Evolutionary conservation across 2,113 vertebrate species (phyloP).

Genomic region (Corythornis cristatus): DNA sequence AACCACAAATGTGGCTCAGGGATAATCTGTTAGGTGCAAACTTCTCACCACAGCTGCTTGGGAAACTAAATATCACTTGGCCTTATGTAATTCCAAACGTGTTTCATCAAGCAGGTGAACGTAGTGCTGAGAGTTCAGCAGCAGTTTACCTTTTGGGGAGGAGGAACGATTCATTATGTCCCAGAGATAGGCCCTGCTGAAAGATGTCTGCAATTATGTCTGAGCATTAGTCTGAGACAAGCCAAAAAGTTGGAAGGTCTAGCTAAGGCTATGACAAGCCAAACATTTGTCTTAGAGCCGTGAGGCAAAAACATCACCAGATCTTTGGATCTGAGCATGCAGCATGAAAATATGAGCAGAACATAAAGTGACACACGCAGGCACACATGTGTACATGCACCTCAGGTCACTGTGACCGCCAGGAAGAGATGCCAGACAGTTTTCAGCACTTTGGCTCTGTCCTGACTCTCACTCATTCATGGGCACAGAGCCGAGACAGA

Average conservation of each 20-base stretch:
- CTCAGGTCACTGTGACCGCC: neutral
- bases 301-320: neutral
- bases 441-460: constrained; percentile 43
- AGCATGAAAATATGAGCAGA: neutral
- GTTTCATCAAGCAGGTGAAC: constrained; percentile 46
- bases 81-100: constrained; percentile 24
- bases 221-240: neutral
- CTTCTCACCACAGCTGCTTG: neutral
- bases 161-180: neutral
- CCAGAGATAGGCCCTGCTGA: constrained; percentile 5
- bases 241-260: constrained; percentile 19
- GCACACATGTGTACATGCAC: neutral
- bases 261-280: constrained; percentile 3
- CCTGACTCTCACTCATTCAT: neutral
- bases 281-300: constrained; percentile 8
- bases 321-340: neutral
- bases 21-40: neutral
- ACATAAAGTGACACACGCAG: neutral
- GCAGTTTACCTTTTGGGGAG: constrained; percentile 1
- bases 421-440: constrained; percentile 58
- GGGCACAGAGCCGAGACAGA: constrained; percentile 69
- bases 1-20: neutral
- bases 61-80: neutral
- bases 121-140: constrained; percentile 11
- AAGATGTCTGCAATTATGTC: constrained; percentile 39